Evolutionary conservation across 2,113 vertebrate species (phyloP), one percentile per base, ranked within the genome.

Genomic region (Takifugu flavidus): DNA sequence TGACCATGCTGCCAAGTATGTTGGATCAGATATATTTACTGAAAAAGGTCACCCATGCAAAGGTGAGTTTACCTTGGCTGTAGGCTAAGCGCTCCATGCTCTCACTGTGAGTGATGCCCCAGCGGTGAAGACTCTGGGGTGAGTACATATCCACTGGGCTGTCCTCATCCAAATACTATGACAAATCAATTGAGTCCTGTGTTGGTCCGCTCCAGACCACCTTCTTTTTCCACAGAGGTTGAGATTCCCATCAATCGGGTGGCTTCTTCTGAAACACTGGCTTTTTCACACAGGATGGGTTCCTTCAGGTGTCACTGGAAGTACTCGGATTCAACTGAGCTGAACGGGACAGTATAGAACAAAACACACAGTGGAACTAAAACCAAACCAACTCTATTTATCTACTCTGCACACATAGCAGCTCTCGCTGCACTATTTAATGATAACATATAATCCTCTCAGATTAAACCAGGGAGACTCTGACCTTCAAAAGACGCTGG

Each of bases 21-120:
- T 39, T 39, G 34, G 7, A 39, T 10, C 7, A 39, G 7, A 39
- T 39, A 45, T 45, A 6, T 45, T 1, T 45, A 15, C 13, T 45
- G 44, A 27, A 31, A 12, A 53, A 14, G 0, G 12, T 59, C 2
- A 28, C 45, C 13, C 7, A 27, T 61, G 65, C 2, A 28, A 46
- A 68, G 13, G 54, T 25, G 2, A 49, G 47, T 67, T 49, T 89
- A 92, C 91, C 90, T 86, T 91, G 90, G 65, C 77, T 87, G 83
- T 90, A 91, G 52, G 91, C 89, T 49, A 92, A 74, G 12, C 88
- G 85, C 80, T 92, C 91, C 89, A 92, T 89, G 57, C 91, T 92
- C 69, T 91, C 89, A 15, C 88, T 91, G 55, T 91, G 91, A 63
- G 88, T 90, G 81, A 92, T 91, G 62, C 90, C 90, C 90, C 91